Percentiles rank a stretch among this genome's conserved stretches.
These are phyloP conservation scores for Platorchestia sp. DNA, from an alignment of 1,140 invertebrate species.

Conservation along the genomic window DNA sequence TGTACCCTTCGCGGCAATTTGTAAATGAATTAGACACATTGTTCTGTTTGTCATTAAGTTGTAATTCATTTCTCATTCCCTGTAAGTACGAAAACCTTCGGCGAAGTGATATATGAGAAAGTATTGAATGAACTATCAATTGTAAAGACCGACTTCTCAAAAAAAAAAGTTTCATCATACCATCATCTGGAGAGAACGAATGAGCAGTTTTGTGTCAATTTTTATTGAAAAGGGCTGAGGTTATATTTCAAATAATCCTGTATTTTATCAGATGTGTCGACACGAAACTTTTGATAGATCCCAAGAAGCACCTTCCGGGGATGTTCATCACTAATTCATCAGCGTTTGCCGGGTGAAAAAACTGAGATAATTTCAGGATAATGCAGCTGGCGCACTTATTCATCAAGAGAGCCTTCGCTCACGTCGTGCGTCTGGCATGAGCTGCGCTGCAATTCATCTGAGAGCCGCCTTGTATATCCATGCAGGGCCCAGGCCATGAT, in stretches of 20 bases:
- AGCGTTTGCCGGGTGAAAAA: not conserved
- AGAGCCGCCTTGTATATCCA: not conserved
- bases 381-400: not conserved
- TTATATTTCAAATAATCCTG: not conserved
- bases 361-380: not conserved
- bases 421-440: slow-evolving; percentile 1
- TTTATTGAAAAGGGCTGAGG: no score
- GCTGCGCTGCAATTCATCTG: slow-evolving; percentile 35
- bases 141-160: no score
- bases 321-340: not conserved
- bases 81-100: no score
- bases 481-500: not conserved
- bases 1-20: no score
- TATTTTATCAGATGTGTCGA: not conserved
- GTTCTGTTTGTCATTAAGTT: no score
- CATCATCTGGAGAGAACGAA: no score
- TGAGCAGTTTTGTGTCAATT: no score
- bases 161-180: no score
- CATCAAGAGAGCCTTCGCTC: not conserved
- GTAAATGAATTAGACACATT: no score
- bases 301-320: not conserved
- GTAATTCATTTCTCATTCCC: no score
- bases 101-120: no score
- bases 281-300: not conserved
- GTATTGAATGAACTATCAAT: no score